Percentiles rank a stretch among this genome's conserved stretches.
phyloP scores from a whole-genome alignment of 1,140 invertebrate species.

The Cotesia glomerata region DNA sequence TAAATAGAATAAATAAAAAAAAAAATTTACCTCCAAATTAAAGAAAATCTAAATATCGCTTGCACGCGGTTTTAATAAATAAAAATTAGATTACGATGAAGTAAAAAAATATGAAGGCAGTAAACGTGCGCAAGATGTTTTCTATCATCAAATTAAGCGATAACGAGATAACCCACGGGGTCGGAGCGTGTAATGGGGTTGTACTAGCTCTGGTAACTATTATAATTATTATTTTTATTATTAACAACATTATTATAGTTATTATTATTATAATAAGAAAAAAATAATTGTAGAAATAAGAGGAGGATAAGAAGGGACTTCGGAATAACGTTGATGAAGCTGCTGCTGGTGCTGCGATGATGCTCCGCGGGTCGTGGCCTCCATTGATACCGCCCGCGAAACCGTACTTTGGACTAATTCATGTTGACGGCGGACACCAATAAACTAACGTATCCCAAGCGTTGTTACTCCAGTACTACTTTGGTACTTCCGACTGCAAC shows the following conservation, averaged over 20 bases:
- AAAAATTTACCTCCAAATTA: too few species aligned
- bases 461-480: slow-evolving; percentile 54
- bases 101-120: background rate
- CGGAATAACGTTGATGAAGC: background rate
- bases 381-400: slow-evolving; percentile 42
- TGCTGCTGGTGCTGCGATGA: slow-evolving; percentile 3
- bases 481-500: slow-evolving; percentile 35
- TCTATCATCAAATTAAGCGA: slow-evolving; percentile 22
- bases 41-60: too few species aligned
- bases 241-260: background rate
- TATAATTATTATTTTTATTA: too few species aligned
- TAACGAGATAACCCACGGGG: slow-evolving; percentile 20
- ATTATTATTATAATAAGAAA: too few species aligned
- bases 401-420: slow-evolving; percentile 62
- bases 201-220: background rate
- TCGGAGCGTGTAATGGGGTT: slow-evolving; percentile 17
- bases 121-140: slow-evolving; percentile 9
- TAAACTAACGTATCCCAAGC: slow-evolving; percentile 48
- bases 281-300: background rate
- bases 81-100: background rate
- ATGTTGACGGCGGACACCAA: slow-evolving; percentile 49
- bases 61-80: background rate
- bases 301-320: background rate
- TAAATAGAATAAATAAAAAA: too few species aligned
- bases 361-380: slow-evolving; percentile 53